These are phyloP conservation scores for Laupala kohalensis DNA, from an alignment of 1,140 invertebrate species.

Conservation along the genomic window DNA sequence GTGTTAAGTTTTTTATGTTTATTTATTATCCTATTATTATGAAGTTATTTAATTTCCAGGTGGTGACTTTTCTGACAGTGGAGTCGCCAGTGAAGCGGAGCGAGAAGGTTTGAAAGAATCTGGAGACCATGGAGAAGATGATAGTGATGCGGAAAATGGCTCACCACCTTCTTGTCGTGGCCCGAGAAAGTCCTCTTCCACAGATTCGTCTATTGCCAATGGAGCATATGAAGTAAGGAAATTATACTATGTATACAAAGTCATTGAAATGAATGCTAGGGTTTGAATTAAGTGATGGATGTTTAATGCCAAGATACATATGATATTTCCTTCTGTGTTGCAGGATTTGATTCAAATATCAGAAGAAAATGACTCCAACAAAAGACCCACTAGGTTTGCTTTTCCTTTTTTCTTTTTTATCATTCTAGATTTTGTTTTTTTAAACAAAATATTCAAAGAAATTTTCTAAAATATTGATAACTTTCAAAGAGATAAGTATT, in stretches of 20 bases:
- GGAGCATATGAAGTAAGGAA: constrained; percentile 16
- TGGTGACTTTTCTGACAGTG: constrained; percentile 50
- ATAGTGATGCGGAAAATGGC: constrained; percentile 38
- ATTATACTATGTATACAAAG: background rate
- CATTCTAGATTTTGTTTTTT: too few relatives aligned
- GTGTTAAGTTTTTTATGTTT: too few relatives aligned
- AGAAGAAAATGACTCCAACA: constrained; percentile 21
- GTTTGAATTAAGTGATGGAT: background rate
- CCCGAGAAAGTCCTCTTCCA: constrained; percentile 5
- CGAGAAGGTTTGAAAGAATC: constrained; percentile 22
- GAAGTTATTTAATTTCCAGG: background rate
- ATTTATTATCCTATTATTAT: too few relatives aligned
- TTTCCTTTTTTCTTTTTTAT: constrained; percentile 8
- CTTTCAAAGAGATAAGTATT: too few relatives aligned
- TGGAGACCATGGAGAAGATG: constrained; percentile 47
- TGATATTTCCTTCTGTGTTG: constrained; percentile 14
- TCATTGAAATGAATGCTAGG: too few relatives aligned
- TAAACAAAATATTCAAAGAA: too few relatives aligned
- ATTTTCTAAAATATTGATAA: too few relatives aligned
- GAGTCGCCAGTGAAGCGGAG: constrained; percentile 48
- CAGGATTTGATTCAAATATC: constrained; percentile 28
- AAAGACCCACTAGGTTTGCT: constrained; percentile 9
- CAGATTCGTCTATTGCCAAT: constrained; percentile 14
- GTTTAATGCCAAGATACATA: background rate
- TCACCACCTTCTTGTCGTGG: background rate